Evolutionary conservation across 2,797 vertebrate species (phyloP), one percentile per base, ranked within the genome.

Genomic region (Distichodus sexfasciatus): DNA sequence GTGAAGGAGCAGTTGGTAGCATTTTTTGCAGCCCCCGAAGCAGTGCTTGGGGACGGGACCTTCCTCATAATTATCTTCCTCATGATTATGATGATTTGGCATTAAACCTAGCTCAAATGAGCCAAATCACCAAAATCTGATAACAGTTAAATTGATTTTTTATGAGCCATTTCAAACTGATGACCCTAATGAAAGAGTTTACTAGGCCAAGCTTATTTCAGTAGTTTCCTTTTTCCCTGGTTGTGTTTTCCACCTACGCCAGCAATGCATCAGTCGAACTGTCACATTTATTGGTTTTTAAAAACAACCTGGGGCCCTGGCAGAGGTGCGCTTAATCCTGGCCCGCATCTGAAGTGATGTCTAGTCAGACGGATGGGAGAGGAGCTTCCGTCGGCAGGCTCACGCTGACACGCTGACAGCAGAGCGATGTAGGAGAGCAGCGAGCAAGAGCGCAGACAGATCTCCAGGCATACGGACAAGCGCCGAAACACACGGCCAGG

Each of bases 301-400:
- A 23, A 47, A 47, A 21, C 12, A 68, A n/a, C 31, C 35, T n/a
- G 44, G 5, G 8, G n/a, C 24, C 35, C 36, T 36, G 35, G 54
- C 33, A 38, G 11, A 14, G 53, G 17, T 11, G 46, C 48, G 15
- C 24, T 8, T 60, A 41, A 8, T 38, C 44, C 54, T 33, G 40
- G 53, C 15, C 33, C 29, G n/a, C 29, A 46, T 57, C 65, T 17
- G 47, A 41, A 47, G 40, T 23, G 66, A 57, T 36, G 19, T 54
- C 8, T 40, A 61, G 58, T 63, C 63, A 67, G 24, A 66, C 59
- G 63, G 63, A 55, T 2, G 11, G 43, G 17, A 36, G 23, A 66
- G 57, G 31, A 29, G 63, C 33, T 63, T 77, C n/a, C 44, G 61
- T 66, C 70, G 66, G 38, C 19, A 66, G 44, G 54, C 28, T 23